Evolutionary conservation across 2,888 invertebrate genomes (phyloP), one percentile per base, ranked within the genome.

Genomic region (Netelia fuscicornis): DNA sequence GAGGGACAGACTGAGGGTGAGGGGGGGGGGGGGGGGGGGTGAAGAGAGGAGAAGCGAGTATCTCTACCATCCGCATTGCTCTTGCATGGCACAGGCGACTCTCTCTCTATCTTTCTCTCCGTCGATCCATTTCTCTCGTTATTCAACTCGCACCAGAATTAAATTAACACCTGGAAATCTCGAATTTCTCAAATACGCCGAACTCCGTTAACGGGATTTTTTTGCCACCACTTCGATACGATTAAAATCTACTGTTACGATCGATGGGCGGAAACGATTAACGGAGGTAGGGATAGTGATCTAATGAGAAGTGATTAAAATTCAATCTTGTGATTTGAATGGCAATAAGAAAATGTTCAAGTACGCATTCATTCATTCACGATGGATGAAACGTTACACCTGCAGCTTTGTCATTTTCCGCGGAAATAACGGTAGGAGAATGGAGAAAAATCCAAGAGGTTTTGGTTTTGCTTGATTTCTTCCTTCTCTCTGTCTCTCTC

Each of bases 121-220:
- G 52, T 60, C 64, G 1, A 11, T 52, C 52, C n/a, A 11, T 74
- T 72, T 76, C 64, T 62, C 60, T 48, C 23, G 77, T 71, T 85
- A 70, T 85, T 78, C 74, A 78, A 71, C 79, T 85, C 60, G 67
- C 42, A 71, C 75, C 54, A 80, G 64, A 85, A 85, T 85, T 75
- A 79, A 75, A 82, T 85, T 82, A 79, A 74, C 58, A 42, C 62
- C 71, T 64, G 5, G 48, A 71, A 79, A 77, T 72, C 44, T n/a
- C 71, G 56, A 65, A 71, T 65, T 44, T 60, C 58, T 11, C 2
- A 3, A 25, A 17, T 56, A 58, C 20, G 13, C 1, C 20, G 8
- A 13, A 13, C n/a, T 37, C 42, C 9, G 48, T 48, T 48, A 10
- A 13, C 37, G 11, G 64, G 17, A 71, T 75, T 60, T 77, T 37